Base-by-base conservation (phyloP, 1,140 invertebrate genomes). In the Drosophila mayri region DNA sequence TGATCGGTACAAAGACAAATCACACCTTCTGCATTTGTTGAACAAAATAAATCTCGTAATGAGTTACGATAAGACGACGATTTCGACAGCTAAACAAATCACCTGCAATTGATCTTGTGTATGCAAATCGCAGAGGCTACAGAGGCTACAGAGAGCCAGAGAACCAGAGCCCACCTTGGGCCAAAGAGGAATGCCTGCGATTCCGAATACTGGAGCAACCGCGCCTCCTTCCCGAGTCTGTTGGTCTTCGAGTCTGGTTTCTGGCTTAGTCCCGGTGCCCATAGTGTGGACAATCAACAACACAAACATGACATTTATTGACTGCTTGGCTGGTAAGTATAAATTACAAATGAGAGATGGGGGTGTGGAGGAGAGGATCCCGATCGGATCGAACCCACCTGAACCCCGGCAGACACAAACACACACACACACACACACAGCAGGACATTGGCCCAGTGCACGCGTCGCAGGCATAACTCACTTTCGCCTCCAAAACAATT, bases 1-100 rank as follows among this genome's bases (percentile, higher is more conserved):
- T 64, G 83, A 86, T 90, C 85, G 81, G 90, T 91, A 92, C 91
- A 92, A 92, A 92, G 91, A 92, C 91, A 92, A 92, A 92, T 92
- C 91, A 92, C 91, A 92, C 91, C 91, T 92, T 91, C 85, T 92
- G 87, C 87, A 90, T 92, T 92, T 92, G 91, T 81, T 92, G 91
- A 92, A 92, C 91, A 92, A 92, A 92, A 92, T 92, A 92, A 92
- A 92, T 92, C 91, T 92, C 91, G 91, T 92, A 92, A 92, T 92
- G 91, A 92, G 91, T 92, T 92, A 92, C 91, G 91, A 92, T 92
- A 92, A 92, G 91, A 92, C 91, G 88, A 92, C 91, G 85, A 92
- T 92, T 92, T 92, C 91, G 91, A 92, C 91, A 92, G 91, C 91
- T 90, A 91, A 92, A 92, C 91, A 92, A 92, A 92, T 92, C 91